These are phyloP conservation scores for Hystrix cristata DNA, from an alignment of 2,113 vertebrate species.

Conservation along the genomic window DNA sequence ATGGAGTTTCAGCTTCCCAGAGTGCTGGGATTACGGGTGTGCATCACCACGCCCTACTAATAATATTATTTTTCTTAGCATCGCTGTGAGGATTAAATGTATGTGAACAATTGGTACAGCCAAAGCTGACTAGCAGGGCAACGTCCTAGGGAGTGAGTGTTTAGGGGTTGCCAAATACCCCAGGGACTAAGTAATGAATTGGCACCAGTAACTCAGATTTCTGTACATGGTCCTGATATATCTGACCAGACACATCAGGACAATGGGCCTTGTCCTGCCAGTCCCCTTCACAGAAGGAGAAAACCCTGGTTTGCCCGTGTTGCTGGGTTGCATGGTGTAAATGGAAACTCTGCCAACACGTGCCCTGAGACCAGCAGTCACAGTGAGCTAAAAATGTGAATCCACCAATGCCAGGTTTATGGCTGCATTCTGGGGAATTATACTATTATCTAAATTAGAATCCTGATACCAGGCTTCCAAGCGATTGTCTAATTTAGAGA, in stretches of 20 bases:
- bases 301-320: neutral
- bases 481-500: conserved; percentile 43
- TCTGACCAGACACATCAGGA: neutral
- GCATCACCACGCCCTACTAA: neutral
- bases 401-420: neutral
- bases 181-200: neutral
- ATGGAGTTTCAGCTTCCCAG: conserved; percentile 26
- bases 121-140: neutral
- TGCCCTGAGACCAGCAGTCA: neutral
- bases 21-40: neutral
- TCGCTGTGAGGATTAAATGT: neutral
- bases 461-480: conserved; percentile 44
- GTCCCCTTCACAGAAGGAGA: neutral
- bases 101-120: neutral
- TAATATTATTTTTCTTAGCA: conserved; percentile 33
- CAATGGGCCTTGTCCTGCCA: neutral
- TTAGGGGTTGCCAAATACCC: neutral
- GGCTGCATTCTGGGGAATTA: conserved; percentile 9
- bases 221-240: neutral
- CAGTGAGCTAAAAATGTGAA: neutral
- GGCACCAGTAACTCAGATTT: neutral
- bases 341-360: neutral
- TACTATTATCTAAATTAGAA: conserved; percentile 49
- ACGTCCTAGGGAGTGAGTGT: neutral
- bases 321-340: neutral